These are phyloP conservation scores for Pimpla rufipes DNA, from an alignment of 2,888 invertebrate genomes.

Conservation along the genomic window DNA sequence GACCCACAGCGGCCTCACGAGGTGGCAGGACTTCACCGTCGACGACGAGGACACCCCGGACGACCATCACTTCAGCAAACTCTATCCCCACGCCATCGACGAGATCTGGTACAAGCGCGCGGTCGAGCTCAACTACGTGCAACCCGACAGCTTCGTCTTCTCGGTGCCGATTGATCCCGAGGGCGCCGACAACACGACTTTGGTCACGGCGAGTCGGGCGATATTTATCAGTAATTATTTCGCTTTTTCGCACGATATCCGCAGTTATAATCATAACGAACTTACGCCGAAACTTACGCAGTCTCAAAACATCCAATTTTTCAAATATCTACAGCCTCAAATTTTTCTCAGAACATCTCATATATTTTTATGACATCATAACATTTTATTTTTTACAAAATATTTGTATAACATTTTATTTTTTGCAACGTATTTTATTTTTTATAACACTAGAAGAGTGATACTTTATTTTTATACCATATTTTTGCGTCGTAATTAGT, in stretches of 20 bases:
- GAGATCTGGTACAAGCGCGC: constrained; percentile 96
- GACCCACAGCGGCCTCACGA: constrained; percentile 95
- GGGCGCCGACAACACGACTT: constrained; percentile 87
- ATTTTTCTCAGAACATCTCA: too few relatives aligned
- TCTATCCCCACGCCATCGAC: constrained; percentile 92
- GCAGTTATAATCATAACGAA: too few relatives aligned
- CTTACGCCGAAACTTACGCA: background rate
- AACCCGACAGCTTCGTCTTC: constrained; percentile 93
- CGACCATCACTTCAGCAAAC: constrained; percentile 89
- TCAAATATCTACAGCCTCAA: too few relatives aligned
- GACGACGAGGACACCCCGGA: constrained; percentile 85
- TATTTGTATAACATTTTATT: too few relatives aligned
- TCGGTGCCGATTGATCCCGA: constrained; percentile 91
- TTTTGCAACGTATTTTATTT: too few relatives aligned
- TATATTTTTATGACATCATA: too few relatives aligned
- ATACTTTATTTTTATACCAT: too few relatives aligned
- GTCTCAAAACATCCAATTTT: too few relatives aligned
- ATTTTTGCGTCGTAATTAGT: too few relatives aligned
- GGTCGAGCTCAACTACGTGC: constrained; percentile 93
- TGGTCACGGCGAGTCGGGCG: constrained; percentile 95
- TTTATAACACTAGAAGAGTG: too few relatives aligned
- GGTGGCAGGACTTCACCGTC: constrained; percentile 93
- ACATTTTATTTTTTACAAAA: too few relatives aligned
- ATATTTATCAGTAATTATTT: constrained; percentile 86
- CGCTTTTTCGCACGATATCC: too few relatives aligned